Evolutionary conservation across 2,113 vertebrate species (phyloP).

Genomic region (Paradoxurus hermaphroditus): DNA sequence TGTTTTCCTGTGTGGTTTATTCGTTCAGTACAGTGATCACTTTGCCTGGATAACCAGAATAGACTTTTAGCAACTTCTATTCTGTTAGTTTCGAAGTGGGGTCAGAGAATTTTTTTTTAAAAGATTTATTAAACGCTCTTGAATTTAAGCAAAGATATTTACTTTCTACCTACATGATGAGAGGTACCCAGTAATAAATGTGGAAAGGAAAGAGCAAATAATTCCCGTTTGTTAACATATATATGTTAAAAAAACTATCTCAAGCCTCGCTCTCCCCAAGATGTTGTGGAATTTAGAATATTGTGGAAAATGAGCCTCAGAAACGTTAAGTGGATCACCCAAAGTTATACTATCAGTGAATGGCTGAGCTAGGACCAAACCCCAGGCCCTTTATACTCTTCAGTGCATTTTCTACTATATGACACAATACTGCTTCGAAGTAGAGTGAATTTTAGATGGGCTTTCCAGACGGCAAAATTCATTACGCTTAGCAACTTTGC

Average conservation of each 20-base stretch:
- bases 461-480: slow-evolving; percentile 48
- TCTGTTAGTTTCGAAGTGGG: background rate
- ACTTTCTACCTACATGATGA: background rate
- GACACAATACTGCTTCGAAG: slow-evolving; percentile 4
- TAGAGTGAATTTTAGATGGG: slow-evolving; percentile 40
- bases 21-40: background rate
- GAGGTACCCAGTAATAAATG: background rate
- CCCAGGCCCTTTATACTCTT: background rate
- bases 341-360: background rate
- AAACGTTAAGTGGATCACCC: background rate
- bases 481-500: background rate
- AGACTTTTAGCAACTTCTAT: background rate
- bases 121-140: slow-evolving; percentile 1
- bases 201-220: background rate
- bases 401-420: background rate
- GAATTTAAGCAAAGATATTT: slow-evolving; percentile 1
- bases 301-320: background rate
- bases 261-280: background rate
- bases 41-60: slow-evolving; percentile 34
- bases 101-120: background rate
- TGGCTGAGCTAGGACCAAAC: background rate
- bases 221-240: background rate
- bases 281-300: background rate
- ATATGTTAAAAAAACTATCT: background rate
- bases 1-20: slow-evolving; percentile 51